Evolutionary conservation across 1,140 invertebrate species (phyloP).

Genomic region (Littorina saxatilis): DNA sequence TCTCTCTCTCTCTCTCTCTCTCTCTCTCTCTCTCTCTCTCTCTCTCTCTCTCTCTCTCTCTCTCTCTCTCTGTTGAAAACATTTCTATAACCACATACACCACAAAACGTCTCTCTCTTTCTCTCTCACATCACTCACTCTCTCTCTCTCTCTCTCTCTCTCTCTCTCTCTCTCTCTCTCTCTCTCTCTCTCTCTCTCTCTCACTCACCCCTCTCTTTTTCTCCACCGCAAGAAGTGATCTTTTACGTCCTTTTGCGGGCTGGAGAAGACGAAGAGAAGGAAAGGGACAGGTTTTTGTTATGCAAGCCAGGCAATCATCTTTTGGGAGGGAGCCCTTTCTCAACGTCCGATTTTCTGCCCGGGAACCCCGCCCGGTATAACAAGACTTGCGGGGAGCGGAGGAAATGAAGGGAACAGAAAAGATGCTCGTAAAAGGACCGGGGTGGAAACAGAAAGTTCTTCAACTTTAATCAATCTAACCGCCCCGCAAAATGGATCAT

Average conservation of each 20-base stretch:
- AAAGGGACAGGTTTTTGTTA: conserved; percentile 37
- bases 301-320: conserved; percentile 37
- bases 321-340: not conserved
- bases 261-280: too few species aligned
- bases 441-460: conserved; percentile 16
- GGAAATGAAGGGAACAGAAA: conserved; percentile 9
- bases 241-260: not conserved
- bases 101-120: not conserved
- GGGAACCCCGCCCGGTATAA: too few species aligned
- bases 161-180: not conserved
- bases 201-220: too few species aligned
- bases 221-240: not conserved
- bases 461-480: conserved; percentile 22
- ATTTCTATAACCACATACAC: not conserved
- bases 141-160: not conserved
- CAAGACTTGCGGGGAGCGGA: not conserved
- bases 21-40: not conserved
- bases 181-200: not conserved
- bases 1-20: too few species aligned
- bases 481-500: not conserved
- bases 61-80: too few species aligned
- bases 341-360: too few species aligned
- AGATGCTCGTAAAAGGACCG: not conserved
- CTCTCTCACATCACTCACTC: not conserved
- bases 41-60: too few species aligned